Percentiles rank a stretch among this genome's conserved stretches.
These are phyloP conservation scores for Phyllotreta cruciferae DNA, from an alignment of 2,888 invertebrate species.

Conservation along the genomic window DNA sequence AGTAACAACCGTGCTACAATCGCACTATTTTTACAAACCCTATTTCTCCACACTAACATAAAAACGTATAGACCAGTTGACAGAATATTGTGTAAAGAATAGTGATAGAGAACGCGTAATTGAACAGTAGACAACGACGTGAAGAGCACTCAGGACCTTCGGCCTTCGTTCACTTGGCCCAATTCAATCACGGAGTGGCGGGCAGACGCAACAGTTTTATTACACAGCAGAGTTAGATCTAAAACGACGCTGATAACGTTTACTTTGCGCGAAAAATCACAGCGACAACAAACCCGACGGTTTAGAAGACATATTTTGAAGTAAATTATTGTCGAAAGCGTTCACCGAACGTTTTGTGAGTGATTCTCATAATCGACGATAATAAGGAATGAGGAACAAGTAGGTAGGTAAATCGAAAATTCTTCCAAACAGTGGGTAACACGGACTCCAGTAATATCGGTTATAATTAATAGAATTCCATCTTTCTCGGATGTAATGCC, in stretches of 20 bases:
- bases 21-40: too few species aligned
- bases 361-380: too few species aligned
- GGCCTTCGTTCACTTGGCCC: slow-evolving; percentile 37
- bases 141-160: slow-evolving; percentile 38
- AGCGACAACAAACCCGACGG: neutral
- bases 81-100: neutral
- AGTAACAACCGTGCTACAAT: too few species aligned
- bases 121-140: slow-evolving; percentile 39
- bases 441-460: neutral
- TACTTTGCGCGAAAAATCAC: slow-evolving; percentile 4
- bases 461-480: slow-evolving; percentile 27
- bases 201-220: slow-evolving; percentile 35
- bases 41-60: too few species aligned
- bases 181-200: slow-evolving; percentile 34
- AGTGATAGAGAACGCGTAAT: slow-evolving; percentile 42
- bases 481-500: slow-evolving; percentile 12
- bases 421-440: too few species aligned
- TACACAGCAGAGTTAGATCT: slow-evolving; percentile 23
- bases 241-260: slow-evolving; percentile 23
- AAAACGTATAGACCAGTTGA: too few species aligned
- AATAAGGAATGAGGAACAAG: too few species aligned
- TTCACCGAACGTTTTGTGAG: neutral
- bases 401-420: too few species aligned
- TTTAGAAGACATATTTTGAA: neutral
- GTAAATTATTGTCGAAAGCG: neutral